Percentiles rank a stretch among this genome's conserved stretches.
Evolutionary conservation across 2,797 vertebrate genomes (phyloP).

Genomic region (Myotis myotis): DNA sequence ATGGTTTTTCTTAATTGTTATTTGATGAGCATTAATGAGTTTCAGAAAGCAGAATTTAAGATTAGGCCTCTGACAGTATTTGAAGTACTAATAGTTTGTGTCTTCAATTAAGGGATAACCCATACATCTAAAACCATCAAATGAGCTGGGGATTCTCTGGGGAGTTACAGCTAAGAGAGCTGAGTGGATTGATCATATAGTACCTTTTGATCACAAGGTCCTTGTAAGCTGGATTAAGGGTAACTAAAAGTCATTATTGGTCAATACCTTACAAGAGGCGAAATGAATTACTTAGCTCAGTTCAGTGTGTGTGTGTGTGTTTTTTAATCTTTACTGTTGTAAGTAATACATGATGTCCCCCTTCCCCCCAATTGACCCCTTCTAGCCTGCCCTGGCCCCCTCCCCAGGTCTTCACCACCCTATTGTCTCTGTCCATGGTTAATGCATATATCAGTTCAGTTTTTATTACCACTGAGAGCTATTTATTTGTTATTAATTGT

Average conservation of each 20-base stretch:
- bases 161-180: neutral
- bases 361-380: no score
- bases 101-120: neutral
- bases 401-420: no score
- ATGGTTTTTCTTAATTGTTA: conserved; percentile 27
- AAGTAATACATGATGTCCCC: no score
- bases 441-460: neutral
- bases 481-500: neutral
- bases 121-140: neutral
- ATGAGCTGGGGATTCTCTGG: neutral
- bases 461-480: neutral
- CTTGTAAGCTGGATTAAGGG: neutral
- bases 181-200: conserved; percentile 1
- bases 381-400: no score
- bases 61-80: neutral
- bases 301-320: neutral
- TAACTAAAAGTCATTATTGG: conserved; percentile 23
- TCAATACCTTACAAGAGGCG: conserved; percentile 13
- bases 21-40: conserved; percentile 5
- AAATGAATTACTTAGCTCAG: neutral
- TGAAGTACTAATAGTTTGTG: conserved; percentile 16
- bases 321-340: no score
- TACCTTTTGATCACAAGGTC: conserved; percentile 42
- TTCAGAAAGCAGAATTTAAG: conserved; percentile 16
- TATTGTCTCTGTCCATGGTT: no score